Evolutionary conservation across 2,797 vertebrate species (phyloP).

Genomic region (Chelmon rostratus): DNA sequence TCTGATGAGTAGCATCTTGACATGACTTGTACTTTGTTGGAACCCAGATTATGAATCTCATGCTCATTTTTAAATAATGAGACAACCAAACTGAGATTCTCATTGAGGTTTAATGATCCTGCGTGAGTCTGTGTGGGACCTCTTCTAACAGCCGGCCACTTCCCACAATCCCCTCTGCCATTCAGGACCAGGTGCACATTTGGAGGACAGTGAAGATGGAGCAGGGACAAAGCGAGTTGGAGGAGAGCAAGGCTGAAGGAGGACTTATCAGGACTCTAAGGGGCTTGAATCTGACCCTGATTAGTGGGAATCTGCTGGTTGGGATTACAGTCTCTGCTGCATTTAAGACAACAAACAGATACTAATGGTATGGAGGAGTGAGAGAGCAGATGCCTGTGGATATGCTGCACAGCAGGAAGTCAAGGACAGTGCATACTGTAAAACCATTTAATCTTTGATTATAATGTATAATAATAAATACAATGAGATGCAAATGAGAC

Average conservation of each 20-base stretch:
- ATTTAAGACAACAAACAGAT: conserved; percentile 52
- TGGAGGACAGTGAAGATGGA: background rate
- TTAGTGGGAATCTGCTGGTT: conserved; percentile 67
- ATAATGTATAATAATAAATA: conserved; percentile 4
- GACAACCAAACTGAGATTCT: conserved; percentile 1
- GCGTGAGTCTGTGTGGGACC: background rate
- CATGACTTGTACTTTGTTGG: background rate
- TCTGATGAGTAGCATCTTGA: background rate
- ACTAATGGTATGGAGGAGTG: conserved; percentile 5
- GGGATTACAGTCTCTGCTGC: conserved; percentile 64
- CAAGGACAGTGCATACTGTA: background rate
- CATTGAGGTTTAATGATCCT: conserved; percentile 9
- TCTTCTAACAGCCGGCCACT: background rate
- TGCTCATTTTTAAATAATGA: conserved; percentile 2
- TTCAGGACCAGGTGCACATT: conserved; percentile 11
- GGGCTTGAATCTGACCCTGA: conserved; percentile 59
- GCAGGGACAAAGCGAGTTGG: background rate
- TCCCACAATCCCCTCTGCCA: background rate
- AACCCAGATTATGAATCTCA: background rate
- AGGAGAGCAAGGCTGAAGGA: conserved; percentile 2
- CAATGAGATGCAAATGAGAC: background rate
- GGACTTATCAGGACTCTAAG: conserved; percentile 47
- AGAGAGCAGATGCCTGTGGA: background rate
- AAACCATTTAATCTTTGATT: conserved; percentile 5
- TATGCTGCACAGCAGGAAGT: background rate